A percentile compares a stretch with the other conserved stretches of the same genome.
Evolutionary conservation across 1,140 invertebrate species (phyloP).

Genomic region (Hormaphis cornu): DNA sequence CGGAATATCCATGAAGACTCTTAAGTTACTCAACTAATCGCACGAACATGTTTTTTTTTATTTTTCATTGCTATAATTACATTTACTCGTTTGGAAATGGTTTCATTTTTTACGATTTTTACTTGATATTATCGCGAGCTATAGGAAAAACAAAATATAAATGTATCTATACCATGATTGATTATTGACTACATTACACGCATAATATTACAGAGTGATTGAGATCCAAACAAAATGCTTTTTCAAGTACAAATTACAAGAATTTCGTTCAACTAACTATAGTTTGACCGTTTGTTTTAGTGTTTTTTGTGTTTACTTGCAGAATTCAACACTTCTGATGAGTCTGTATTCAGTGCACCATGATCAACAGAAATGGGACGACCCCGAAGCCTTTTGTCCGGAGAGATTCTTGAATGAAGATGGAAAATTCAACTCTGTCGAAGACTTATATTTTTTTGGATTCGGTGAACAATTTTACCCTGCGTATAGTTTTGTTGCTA

Average conservation of each 20-base stretch:
- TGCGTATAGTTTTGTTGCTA: neutral
- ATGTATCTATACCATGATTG: too few relatives aligned
- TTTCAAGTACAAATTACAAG: neutral
- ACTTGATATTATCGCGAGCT: too few relatives aligned
- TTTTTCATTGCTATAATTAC: too few relatives aligned
- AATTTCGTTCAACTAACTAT: neutral
- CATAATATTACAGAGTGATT: neutral
- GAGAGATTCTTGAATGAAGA: conserved; percentile 54
- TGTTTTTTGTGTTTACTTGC: conserved; percentile 32
- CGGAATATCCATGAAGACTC: too few relatives aligned
- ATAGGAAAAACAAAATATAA: too few relatives aligned
- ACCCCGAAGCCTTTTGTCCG: conserved; percentile 60
- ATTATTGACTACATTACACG: too few relatives aligned
- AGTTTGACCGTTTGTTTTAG: neutral
- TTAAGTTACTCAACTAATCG: too few relatives aligned
- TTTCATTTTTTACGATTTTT: too few relatives aligned
- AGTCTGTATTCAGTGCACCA: conserved; percentile 55
- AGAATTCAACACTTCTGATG: conserved; percentile 53
- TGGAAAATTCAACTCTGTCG: conserved; percentile 45
- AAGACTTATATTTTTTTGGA: conserved; percentile 57
- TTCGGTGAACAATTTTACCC: conserved; percentile 47
- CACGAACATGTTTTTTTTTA: too few relatives aligned
- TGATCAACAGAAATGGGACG: conserved; percentile 52
- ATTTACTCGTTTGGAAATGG: too few relatives aligned
- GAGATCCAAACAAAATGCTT: neutral